These are phyloP conservation scores for Coronaproctus castanopsis DNA, from an alignment of 2,888 invertebrate species.

Conservation along the genomic window DNA sequence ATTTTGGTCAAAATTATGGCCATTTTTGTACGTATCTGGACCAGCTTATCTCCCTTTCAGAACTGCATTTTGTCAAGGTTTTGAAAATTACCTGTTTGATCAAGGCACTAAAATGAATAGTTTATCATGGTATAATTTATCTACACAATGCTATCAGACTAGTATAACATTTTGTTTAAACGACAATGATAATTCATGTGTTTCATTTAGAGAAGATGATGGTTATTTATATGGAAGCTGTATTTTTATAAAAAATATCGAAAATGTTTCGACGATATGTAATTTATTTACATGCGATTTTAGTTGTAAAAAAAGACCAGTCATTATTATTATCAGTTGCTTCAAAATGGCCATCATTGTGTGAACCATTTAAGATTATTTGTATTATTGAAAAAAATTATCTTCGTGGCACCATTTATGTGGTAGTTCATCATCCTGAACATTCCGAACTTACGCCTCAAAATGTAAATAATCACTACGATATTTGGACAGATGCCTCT, in stretches of 20 bases:
- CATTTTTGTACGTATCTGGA: slow-evolving; percentile 45
- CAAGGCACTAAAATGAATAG: slow-evolving; percentile 33
- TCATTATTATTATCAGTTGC: not conserved
- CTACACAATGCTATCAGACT: slow-evolving; percentile 12
- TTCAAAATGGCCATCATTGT: not conserved
- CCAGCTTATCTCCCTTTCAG: slow-evolving; percentile 41
- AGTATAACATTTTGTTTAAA: slow-evolving; percentile 11
- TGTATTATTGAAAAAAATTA: slow-evolving; percentile 3
- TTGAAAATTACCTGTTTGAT: slow-evolving; percentile 27
- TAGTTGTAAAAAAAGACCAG: not conserved
- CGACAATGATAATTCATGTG: slow-evolving; percentile 10
- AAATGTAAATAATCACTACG: not conserved
- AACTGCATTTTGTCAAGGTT: slow-evolving; percentile 63
- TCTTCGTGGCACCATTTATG: not conserved
- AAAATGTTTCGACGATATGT: not conserved
- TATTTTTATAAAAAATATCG: slow-evolving; percentile 7
- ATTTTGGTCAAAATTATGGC: slow-evolving; percentile 54
- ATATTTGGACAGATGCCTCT: not conserved
- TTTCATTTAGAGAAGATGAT: slow-evolving; percentile 7
- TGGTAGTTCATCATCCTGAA: not conserved
- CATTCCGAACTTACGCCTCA: not conserved
- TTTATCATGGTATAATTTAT: slow-evolving; percentile 15
- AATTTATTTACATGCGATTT: slow-evolving; percentile 9
- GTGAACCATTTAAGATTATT: slow-evolving; percentile 1
- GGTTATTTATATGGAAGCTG: slow-evolving; percentile 9